Percentiles rank a stretch among this genome's conserved stretches.
These are phyloP conservation scores for Pteria penguin DNA, from an alignment of 2,888 invertebrate species.

Conservation along the genomic window DNA sequence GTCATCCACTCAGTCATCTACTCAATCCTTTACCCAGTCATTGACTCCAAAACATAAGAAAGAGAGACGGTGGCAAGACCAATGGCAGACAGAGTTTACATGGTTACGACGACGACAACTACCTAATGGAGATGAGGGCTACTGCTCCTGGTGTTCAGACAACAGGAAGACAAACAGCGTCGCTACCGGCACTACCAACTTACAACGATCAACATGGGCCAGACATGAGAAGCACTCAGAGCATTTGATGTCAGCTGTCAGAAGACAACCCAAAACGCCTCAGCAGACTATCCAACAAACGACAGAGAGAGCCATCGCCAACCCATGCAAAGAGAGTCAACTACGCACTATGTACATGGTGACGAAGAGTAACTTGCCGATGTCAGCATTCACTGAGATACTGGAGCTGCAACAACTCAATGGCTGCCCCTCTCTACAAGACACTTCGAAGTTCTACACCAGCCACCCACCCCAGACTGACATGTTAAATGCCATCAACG, in stretches of 20 bases:
- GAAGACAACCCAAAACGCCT: not conserved
- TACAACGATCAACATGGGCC: not conserved
- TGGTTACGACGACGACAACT: no score
- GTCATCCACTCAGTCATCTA: no score
- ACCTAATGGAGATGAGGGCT: no score
- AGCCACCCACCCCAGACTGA: slow-evolving; percentile 35
- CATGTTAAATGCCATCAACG: slow-evolving; percentile 34
- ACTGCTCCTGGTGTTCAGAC: no score
- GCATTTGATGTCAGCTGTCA: not conserved
- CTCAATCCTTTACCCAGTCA: no score
- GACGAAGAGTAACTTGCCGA: not conserved
- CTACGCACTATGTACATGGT: not conserved
- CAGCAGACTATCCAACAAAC: not conserved
- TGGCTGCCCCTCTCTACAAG: slow-evolving; percentile 36
- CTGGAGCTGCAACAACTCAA: not conserved
- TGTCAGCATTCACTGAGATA: not conserved
- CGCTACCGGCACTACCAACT: not conserved
- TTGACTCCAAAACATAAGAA: no score
- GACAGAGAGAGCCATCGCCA: not conserved
- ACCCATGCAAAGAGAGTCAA: not conserved
- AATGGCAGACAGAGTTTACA: no score
- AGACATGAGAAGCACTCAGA: not conserved
- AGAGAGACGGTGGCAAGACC: no score
- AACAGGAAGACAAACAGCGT: no score
- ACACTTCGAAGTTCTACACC: slow-evolving; percentile 26